phyloP scores from a whole-genome alignment of 2,888 invertebrate species.

The Acheta domesticus region DNA sequence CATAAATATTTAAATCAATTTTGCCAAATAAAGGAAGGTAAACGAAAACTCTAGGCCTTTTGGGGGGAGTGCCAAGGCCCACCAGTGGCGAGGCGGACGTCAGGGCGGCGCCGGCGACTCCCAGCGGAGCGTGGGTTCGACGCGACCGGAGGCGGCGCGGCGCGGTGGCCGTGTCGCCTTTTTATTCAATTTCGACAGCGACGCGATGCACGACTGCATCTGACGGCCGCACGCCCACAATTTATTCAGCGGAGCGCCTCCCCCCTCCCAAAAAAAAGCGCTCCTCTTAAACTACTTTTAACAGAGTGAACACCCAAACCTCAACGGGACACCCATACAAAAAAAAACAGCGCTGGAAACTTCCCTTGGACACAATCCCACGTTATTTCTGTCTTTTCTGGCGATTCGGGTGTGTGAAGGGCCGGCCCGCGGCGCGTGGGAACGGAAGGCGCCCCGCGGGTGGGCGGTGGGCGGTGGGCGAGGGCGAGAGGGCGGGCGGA shows the following conservation, averaged over 20 bases:
- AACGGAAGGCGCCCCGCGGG: background rate
- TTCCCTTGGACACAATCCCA: slow-evolving; percentile 7
- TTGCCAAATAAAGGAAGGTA: too few species aligned
- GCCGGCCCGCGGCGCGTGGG: background rate
- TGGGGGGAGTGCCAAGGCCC: too few species aligned
- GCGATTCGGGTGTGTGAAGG: background rate
- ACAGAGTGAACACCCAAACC: slow-evolving; percentile 9
- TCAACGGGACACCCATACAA: background rate
- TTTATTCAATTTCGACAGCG: background rate
- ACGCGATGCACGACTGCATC: slow-evolving; percentile 6
- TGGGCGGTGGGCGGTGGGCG: too few species aligned
- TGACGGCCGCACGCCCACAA: background rate
- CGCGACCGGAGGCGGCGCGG: too few species aligned
- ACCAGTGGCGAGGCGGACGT: too few species aligned
- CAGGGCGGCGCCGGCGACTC: too few species aligned
- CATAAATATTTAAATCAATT: too few species aligned
- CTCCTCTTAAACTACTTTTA: background rate
- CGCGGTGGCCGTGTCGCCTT: background rate
- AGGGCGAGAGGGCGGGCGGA: too few species aligned
- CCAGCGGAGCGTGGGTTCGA: too few species aligned
- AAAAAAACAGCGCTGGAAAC: background rate
- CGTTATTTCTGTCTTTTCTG: background rate
- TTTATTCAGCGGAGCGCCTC: background rate
- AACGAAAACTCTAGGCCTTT: too few species aligned
- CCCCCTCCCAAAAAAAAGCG: background rate